A percentile compares a stretch with the other conserved stretches of the same genome.
These are phyloP conservation scores for Athalia cordata DNA, from an alignment of 2,888 invertebrate genomes.

Conservation along the genomic window DNA sequence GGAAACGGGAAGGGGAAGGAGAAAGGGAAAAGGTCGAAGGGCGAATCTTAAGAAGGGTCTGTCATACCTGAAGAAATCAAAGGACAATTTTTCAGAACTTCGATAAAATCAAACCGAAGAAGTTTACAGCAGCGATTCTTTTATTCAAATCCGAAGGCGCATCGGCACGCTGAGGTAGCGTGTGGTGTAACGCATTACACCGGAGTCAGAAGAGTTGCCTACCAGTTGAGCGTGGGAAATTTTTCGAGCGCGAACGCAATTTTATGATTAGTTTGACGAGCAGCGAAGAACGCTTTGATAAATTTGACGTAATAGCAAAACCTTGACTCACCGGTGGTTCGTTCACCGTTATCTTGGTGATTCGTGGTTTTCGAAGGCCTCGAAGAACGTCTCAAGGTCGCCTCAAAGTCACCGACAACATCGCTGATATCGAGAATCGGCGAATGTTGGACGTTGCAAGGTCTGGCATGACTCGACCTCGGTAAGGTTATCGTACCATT, in stretches of 20 bases:
- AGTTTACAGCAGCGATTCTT: too few relatives aligned
- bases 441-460: slow-evolving; percentile 53
- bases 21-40: too few relatives aligned
- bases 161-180: too few relatives aligned
- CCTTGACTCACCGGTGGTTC: slow-evolving; percentile 49
- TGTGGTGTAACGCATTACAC: too few relatives aligned
- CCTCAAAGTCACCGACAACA: slow-evolving; percentile 83
- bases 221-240: neutral
- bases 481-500: slow-evolving; percentile 59
- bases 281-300: neutral
- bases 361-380: slow-evolving; percentile 49
- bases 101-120: too few relatives aligned
- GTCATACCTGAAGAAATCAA: too few relatives aligned
- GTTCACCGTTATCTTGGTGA: slow-evolving; percentile 48
- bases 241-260: too few relatives aligned
- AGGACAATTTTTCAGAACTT: too few relatives aligned
- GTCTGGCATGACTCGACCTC: slow-evolving; percentile 55
- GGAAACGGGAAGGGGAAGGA: too few relatives aligned
- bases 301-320: neutral
- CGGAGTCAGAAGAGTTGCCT: too few relatives aligned
- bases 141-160: too few relatives aligned
- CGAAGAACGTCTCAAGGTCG: slow-evolving; percentile 77
- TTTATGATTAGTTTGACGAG: neutral
- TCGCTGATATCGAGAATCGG: slow-evolving; percentile 68
- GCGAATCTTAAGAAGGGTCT: too few relatives aligned